Conservation (phyloP, 2,888 invertebrate species). For the Caprella mutica region DNA sequence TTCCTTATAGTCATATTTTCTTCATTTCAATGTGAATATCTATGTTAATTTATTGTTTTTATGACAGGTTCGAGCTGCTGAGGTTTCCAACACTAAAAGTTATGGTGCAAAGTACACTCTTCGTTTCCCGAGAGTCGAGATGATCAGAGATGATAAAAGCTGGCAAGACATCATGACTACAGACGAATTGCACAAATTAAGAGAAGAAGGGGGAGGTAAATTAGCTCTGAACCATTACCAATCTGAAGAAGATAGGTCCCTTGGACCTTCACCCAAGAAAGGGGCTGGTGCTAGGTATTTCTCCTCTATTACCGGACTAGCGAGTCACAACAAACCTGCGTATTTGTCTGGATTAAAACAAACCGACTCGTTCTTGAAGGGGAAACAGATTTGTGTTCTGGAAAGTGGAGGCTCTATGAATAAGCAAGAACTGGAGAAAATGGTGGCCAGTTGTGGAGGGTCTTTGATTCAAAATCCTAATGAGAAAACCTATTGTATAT, state of each 20-base stretch:
- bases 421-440: slow-evolving; percentile 51
- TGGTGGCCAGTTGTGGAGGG: slow-evolving; percentile 57
- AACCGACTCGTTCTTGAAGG: slow-evolving; percentile 47
- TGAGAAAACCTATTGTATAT: slow-evolving; percentile 19
- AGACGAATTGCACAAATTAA: too few species aligned
- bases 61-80: slow-evolving; percentile 75
- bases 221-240: slow-evolving; percentile 34
- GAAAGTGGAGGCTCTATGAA: slow-evolving; percentile 43
- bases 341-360: slow-evolving; percentile 15
- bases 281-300: slow-evolving; percentile 7
- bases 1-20: too few species aligned
- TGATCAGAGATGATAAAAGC: slow-evolving; percentile 69
- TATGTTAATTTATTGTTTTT: too few species aligned
- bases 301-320: slow-evolving; percentile 15
- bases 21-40: too few species aligned
- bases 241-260: slow-evolving; percentile 4
- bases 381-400: slow-evolving; percentile 57
- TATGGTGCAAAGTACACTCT: slow-evolving; percentile 65
- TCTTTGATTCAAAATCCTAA: slow-evolving; percentile 24
- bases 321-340: slow-evolving; percentile 27
- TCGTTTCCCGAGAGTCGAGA: slow-evolving; percentile 71
- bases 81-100: slow-evolving; percentile 56
- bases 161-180: slow-evolving; percentile 64
- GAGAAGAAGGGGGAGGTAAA: slow-evolving; percentile 39
- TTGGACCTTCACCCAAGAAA: slow-evolving; percentile 11